A percentile compares a stretch with the other conserved stretches of the same genome.
phyloP scores from a whole-genome alignment of 2,888 invertebrate genomes.

The Byasa hedistus region DNA sequence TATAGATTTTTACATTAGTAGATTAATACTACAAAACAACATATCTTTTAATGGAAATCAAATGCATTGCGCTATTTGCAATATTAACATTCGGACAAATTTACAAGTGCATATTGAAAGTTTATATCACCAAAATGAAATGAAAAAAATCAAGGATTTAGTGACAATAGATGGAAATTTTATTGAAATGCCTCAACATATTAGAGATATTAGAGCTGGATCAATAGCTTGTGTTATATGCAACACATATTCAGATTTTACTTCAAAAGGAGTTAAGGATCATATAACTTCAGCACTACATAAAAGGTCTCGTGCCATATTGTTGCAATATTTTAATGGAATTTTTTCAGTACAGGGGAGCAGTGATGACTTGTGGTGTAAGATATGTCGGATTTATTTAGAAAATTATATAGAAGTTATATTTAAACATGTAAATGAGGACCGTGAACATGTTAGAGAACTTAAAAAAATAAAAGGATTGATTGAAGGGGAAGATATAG shows the following conservation, averaged over 20 bases:
- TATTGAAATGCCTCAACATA: slow-evolving; percentile 41
- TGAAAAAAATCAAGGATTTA: slow-evolving; percentile 36
- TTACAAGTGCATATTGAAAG: slow-evolving; percentile 40
- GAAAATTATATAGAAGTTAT: slow-evolving; percentile 51
- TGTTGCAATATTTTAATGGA: slow-evolving; percentile 53
- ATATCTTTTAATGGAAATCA: slow-evolving; percentile 33
- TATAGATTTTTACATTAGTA: slow-evolving; percentile 37
- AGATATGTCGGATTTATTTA: slow-evolving; percentile 52
- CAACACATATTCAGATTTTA: slow-evolving; percentile 39
- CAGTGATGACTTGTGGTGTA: slow-evolving; percentile 53
- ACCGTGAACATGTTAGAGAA: slow-evolving; percentile 40
- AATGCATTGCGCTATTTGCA: slow-evolving; percentile 43
- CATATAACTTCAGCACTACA: slow-evolving; percentile 44
- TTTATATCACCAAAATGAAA: slow-evolving; percentile 35
- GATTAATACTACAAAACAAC: slow-evolving; percentile 45
- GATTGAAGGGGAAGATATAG: slow-evolving; percentile 48
- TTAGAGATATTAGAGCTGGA: slow-evolving; percentile 25
- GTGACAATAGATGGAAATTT: slow-evolving; percentile 47
- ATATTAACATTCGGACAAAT: slow-evolving; percentile 30
- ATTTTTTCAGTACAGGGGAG: slow-evolving; percentile 53
- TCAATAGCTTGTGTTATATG: slow-evolving; percentile 45
- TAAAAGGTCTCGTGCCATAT: slow-evolving; percentile 45
- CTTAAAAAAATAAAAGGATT: slow-evolving; percentile 44
- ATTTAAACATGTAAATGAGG: slow-evolving; percentile 51
- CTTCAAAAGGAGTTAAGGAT: slow-evolving; percentile 33